A percentile compares a stretch with the other conserved stretches of the same genome.
phyloP scores from a whole-genome alignment of 2,888 invertebrate species.

The Drosophila kokeensis region DNA sequence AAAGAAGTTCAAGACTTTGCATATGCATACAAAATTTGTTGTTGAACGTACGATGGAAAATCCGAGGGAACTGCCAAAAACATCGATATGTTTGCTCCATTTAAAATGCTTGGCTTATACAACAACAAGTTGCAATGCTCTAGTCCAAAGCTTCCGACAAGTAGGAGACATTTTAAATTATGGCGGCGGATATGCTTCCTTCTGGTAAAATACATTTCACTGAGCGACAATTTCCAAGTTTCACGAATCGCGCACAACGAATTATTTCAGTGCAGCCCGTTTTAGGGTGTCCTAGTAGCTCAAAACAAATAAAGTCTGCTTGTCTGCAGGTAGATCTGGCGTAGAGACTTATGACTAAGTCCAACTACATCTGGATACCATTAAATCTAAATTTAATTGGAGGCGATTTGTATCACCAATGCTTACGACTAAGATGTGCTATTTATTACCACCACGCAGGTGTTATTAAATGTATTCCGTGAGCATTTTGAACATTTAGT shows the following conservation, averaged over 20 bases:
- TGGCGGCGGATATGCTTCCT: background rate
- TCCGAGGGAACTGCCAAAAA: background rate
- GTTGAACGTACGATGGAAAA: background rate
- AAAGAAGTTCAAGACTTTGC: background rate
- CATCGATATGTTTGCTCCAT: background rate
- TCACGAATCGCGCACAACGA: background rate
- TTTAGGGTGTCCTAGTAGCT: background rate
- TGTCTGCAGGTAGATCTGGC: background rate
- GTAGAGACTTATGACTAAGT: background rate
- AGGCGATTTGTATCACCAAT: background rate
- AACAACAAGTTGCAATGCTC: too few relatives aligned
- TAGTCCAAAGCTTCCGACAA: background rate
- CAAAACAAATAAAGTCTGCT: background rate
- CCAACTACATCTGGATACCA: background rate
- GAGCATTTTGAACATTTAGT: conserved; percentile 50
- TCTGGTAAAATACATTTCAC: background rate
- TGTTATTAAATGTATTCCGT: conserved; percentile 44
- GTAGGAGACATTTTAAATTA: background rate
- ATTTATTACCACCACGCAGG: conserved; percentile 30
- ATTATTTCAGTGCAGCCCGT: background rate
- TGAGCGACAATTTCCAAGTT: background rate
- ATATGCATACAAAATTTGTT: background rate
- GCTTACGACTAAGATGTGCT: conserved; percentile 9
- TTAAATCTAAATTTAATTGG: background rate
- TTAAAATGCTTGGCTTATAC: background rate